A percentile compares a stretch with the other conserved stretches of the same genome.
Conservation (phyloP, 2,113 vertebrate genomes). For the Cyphomyrus plagiostoma region DNA sequence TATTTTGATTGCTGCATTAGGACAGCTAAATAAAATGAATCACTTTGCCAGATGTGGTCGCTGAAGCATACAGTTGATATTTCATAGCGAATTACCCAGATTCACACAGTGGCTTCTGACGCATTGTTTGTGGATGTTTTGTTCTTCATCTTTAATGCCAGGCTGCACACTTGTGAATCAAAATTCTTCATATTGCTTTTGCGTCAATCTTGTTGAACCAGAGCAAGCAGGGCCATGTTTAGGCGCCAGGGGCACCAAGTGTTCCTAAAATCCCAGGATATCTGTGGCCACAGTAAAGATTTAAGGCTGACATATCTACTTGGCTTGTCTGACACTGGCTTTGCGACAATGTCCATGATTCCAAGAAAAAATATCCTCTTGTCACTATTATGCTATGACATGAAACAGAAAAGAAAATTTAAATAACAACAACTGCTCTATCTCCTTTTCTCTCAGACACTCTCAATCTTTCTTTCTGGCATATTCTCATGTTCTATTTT, state of each 20-base stretch:
- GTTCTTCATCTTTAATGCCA: conserved; percentile 20
- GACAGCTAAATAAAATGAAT: conserved; percentile 70
- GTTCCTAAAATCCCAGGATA: background rate
- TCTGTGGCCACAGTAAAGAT: background rate
- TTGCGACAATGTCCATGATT: background rate
- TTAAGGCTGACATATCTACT: background rate
- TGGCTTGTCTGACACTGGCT: background rate
- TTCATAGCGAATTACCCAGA: conserved; percentile 66
- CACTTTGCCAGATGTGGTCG: conserved; percentile 56
- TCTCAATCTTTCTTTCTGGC: background rate
- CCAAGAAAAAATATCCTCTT: background rate
- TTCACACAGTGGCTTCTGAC: conserved; percentile 46
- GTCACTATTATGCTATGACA: background rate
- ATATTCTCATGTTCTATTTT: background rate
- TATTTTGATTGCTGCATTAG: conserved; percentile 69
- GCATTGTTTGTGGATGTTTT: conserved; percentile 30
- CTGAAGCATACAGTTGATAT: conserved; percentile 62
- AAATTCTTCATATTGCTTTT: background rate
- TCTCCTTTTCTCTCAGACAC: background rate
- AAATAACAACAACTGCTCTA: background rate
- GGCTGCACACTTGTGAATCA: conserved; percentile 34
- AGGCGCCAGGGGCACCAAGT: background rate
- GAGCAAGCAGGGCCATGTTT: background rate
- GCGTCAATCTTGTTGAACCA: conserved; percentile 11
- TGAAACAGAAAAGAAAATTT: background rate